Evolutionary conservation across 2,113 vertebrate species (phyloP).

Genomic region (Xenopus laevis): DNA sequence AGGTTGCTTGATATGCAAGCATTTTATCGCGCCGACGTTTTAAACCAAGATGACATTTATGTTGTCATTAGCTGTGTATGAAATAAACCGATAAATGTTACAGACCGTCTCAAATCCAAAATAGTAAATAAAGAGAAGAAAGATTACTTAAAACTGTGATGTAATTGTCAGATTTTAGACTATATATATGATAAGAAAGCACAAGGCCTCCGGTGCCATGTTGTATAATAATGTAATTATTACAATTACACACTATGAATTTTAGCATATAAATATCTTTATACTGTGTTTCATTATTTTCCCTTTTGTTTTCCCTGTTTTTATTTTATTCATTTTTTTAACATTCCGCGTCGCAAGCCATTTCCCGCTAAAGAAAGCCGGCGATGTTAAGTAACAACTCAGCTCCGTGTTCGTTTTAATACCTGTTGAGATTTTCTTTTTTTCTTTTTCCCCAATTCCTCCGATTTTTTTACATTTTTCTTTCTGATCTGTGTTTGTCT

Average conservation of each 20-base stretch:
- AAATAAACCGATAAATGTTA: conserved; percentile 31
- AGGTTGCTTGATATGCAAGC: conserved; percentile 49
- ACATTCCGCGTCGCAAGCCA: conserved; percentile 49
- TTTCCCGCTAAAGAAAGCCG: conserved; percentile 64
- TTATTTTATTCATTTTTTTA: conserved; percentile 11
- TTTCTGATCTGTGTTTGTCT: conserved; percentile 47
- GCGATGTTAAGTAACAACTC: conserved; percentile 77
- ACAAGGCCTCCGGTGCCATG: conserved; percentile 81
- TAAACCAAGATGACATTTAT: conserved; percentile 46
- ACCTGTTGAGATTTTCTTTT: conserved; percentile 67
- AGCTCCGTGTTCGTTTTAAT: conserved; percentile 78
- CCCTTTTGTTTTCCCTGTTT: background rate
- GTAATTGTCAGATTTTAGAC: conserved; percentile 61
- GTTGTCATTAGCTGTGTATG: conserved; percentile 37
- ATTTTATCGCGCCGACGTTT: conserved; percentile 48
- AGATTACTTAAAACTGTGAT: conserved; percentile 62
- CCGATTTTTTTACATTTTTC: conserved; percentile 45
- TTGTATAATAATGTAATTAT: conserved; percentile 90
- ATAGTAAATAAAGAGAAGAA: conserved; percentile 45
- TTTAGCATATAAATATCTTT: conserved; percentile 87
- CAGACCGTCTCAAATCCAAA: conserved; percentile 34
- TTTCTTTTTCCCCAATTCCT: conserved; percentile 47
- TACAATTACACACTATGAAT: conserved; percentile 84
- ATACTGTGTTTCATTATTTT: conserved; percentile 80
- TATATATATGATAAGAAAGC: conserved; percentile 73